A percentile compares a stretch with the other conserved stretches of the same genome.
These are phyloP conservation scores for Sturnira hondurensis DNA, from an alignment of 2,113 vertebrate species.

Conservation along the genomic window DNA sequence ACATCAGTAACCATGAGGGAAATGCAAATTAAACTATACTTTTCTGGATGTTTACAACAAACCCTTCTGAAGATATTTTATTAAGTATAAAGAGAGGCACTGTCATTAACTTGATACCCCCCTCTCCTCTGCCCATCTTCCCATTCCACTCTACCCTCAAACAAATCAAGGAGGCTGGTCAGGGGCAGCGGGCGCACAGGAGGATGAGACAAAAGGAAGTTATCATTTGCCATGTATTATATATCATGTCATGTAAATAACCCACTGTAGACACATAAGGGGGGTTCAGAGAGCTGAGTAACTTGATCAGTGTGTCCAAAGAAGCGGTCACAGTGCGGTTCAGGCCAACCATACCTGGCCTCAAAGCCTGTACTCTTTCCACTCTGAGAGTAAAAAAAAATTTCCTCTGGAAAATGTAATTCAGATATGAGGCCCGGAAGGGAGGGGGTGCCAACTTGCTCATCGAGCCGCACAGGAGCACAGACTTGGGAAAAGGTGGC, in stretches of 20 bases:
- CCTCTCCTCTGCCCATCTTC: not conserved
- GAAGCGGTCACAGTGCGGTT: not conserved
- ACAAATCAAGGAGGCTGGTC: not conserved
- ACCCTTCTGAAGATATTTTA: not conserved
- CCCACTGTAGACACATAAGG: not conserved
- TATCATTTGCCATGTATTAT: not conserved
- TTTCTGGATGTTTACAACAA: not conserved
- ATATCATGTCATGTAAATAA: not conserved
- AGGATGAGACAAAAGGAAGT: not conserved
- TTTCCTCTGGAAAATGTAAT: not conserved
- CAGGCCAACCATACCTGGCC: not conserved
- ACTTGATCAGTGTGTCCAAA: not conserved
- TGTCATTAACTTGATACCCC: not conserved
- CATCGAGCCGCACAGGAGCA: not conserved
- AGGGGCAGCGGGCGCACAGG: too few relatives aligned
- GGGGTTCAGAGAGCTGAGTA: not conserved
- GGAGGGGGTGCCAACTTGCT: not conserved
- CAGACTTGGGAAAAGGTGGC: not conserved
- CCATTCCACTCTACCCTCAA: not conserved
- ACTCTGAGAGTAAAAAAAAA: not conserved
- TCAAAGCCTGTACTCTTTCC: not conserved
- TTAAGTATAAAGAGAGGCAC: not conserved
- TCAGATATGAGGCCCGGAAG: not conserved
- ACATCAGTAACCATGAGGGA: not conserved
- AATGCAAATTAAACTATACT: not conserved